Base-by-base conservation (phyloP, 2,797 vertebrate species). In the Astyanax mexicanus region DNA sequence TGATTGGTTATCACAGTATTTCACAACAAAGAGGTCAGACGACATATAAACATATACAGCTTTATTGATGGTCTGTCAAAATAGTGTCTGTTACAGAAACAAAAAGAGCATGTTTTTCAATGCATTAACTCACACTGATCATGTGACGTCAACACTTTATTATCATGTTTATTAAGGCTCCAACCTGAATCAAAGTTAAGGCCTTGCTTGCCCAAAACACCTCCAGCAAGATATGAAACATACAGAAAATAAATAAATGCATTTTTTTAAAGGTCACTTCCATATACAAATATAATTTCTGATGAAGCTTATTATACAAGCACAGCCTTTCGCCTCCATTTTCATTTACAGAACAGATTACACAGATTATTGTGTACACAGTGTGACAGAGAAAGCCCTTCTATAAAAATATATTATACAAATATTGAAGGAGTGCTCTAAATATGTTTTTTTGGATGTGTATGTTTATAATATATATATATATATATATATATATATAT, bases 161-260 rank as follows among this genome's bases (percentile, higher is more conserved):
- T n/a, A n/a, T n/a, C n/a, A n/a, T 75, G 52, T 54, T 64, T 57
- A 54, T 62, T 57, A 71, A 75, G 72, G 71, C 78, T 80, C 67
- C 69, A 45, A 68, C 52, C 72, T 47, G 2, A 74, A 77, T 57
- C 52, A 78, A 52, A 73, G 37, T 67, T 65, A 80, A 73, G 71
- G 15, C 81, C 85, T 76, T 82, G 77, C 84, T 85, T 80, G 81
- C 79, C 85, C 52, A 44, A 69, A 78, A 83, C 84, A 72, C 58
- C 17, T 11, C 42, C 42, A 83, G 74, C 87, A 81, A 88, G 85
- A 88, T 89, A 92, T 82, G 88, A 86, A 89, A 90, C 81, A 88
- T 90, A 90, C 79, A 93, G 86, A 93, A 93, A 97, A 97, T 96
- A 97, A 96, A 96, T 96, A 95, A 93, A 94, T 93, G 89, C 86